These are phyloP conservation scores for Sebastes glaucus DNA, from an alignment of 2,797 vertebrate species.

Conservation along the genomic window DNA sequence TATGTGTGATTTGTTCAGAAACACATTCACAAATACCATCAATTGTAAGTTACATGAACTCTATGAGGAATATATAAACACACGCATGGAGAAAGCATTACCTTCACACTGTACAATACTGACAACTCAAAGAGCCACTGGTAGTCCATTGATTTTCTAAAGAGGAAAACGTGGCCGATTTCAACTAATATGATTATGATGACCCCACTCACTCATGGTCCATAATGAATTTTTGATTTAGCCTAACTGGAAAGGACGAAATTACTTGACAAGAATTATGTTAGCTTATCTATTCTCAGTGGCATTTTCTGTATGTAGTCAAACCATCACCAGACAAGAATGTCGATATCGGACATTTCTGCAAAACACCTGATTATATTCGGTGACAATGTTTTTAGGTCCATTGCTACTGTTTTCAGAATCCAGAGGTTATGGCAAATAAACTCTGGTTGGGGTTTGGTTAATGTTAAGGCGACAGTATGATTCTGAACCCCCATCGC, in stretches of 20 bases:
- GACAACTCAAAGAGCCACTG: neutral
- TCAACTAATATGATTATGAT: neutral
- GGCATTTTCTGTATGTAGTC: neutral
- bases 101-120: neutral
- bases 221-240: neutral
- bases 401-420: neutral
- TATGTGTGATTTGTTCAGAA: neutral
- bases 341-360: neutral
- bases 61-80: neutral
- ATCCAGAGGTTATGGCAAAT: neutral
- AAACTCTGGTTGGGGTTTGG: neutral
- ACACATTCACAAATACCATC: neutral
- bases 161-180: neutral
- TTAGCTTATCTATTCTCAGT: neutral
- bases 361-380: neutral
- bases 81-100: neutral
- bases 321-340: neutral
- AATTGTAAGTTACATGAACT: neutral
- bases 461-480: neutral
- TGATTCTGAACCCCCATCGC: neutral
- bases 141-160: neutral
- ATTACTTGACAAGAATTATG: neutral
- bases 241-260: fast-evolving
- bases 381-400: neutral
- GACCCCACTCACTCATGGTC: neutral